Evolutionary conservation across 2,888 invertebrate genomes (phyloP).

Genomic region (Folsomia manolachei): DNA sequence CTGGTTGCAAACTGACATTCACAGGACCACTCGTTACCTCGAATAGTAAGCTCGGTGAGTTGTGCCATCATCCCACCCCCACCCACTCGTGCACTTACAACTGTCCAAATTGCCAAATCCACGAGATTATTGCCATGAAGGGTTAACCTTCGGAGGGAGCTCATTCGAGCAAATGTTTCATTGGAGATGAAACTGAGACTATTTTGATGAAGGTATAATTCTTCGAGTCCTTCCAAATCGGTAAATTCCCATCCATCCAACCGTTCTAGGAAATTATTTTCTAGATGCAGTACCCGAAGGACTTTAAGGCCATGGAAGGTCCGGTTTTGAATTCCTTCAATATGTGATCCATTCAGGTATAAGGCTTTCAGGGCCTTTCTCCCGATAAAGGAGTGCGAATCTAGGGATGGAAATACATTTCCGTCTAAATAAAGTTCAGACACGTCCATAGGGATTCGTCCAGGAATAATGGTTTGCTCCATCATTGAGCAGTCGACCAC

Average conservation of each 20-base stretch:
- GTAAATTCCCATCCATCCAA: conserved; percentile 78
- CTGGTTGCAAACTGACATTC: conserved; percentile 75
- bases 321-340: conserved; percentile 74
- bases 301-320: conserved; percentile 80
- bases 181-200: conserved; percentile 68
- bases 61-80: background rate
- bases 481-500: conserved; percentile 72
- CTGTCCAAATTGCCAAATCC: conserved; percentile 69
- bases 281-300: conserved; percentile 70
- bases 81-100: conserved; percentile 52
- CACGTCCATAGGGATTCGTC: conserved; percentile 84
- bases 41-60: conserved; percentile 53
- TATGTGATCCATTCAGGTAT: conserved; percentile 73
- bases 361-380: conserved; percentile 72
- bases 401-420: conserved; percentile 71
- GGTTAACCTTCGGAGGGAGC: conserved; percentile 65
- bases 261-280: conserved; percentile 68
- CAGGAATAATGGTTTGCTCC: conserved; percentile 64
- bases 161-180: conserved; percentile 67
- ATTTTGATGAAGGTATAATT: conserved; percentile 72
- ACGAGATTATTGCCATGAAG: conserved; percentile 71
- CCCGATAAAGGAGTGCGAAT: conserved; percentile 81
- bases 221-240: conserved; percentile 68
- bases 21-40: conserved; percentile 74
- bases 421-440: conserved; percentile 84